These are phyloP conservation scores for Plotosus lineatus DNA, from an alignment of 2,113 vertebrate species.

Conservation along the genomic window DNA sequence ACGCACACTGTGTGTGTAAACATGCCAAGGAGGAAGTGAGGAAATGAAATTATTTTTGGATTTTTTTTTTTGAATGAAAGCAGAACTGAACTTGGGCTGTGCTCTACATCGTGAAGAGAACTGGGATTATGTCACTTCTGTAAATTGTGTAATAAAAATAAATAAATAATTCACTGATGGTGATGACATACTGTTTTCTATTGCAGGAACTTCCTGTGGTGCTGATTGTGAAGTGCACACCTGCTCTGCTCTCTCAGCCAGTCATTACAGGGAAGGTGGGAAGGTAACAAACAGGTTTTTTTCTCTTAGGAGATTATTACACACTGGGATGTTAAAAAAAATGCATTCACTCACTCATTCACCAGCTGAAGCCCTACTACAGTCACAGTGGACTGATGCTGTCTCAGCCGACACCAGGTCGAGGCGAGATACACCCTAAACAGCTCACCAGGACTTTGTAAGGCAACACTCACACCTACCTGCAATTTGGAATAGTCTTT, in stretches of 20 bases:
- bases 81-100: background rate
- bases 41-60: background rate
- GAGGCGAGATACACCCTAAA: no score
- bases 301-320: background rate
- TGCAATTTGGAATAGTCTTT: no score
- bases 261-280: constrained; percentile 82
- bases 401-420: no score
- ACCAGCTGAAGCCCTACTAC: no score
- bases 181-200: no score
- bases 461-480: no score
- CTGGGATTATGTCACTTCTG: background rate
- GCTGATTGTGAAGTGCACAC: constrained; percentile 76
- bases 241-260: constrained; percentile 77
- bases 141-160: background rate
- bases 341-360: no score
- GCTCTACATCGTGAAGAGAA: background rate
- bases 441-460: no score
- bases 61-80: background rate
- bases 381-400: no score
- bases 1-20: no score
- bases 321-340: background rate
- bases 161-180: no score
- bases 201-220: constrained; percentile 60
- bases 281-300: background rate
- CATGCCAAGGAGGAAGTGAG: no score